Evolutionary conservation across 2,888 invertebrate species (phyloP), one percentile per base, ranked within the genome.

Genomic region (Drosophila tanythrix): DNA sequence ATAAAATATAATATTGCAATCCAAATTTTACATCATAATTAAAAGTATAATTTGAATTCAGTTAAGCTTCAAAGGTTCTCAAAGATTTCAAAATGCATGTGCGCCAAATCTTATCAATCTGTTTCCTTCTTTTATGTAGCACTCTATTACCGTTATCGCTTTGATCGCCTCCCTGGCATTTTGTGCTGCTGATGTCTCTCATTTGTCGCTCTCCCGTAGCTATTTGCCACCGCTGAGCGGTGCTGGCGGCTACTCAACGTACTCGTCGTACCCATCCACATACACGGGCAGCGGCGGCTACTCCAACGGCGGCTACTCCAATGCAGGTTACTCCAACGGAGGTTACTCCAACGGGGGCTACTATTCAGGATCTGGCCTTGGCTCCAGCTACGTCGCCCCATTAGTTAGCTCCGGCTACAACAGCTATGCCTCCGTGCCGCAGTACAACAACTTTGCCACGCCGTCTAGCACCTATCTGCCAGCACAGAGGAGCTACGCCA

Each of bases 181-280:
- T 43, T 75, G 83, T 35, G 72, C 68, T 15, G 92, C 81, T 3
- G 92, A 92, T 68, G 91, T 92, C 18, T 85, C 92, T 7, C 91
- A 92, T 61, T 66, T 91, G 60, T 67, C 82, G 33, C 77, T 91
- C 25, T 76, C 88, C 36, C 75, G 81, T 35, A 73, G 61, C 53
- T 91, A 91, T 53, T 74, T 92, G 77, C 92, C 91, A 18, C 90
- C 91, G 0, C 56, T 81, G 55, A 81, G 76, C 21, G 81, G 87
- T 2, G 67, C 70, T 0, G 31, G 63, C 46, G 63, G 74, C 52
- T 76, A 74, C 69, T 51, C 81, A n/a, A 10, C 72, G 21, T 72
- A 72, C 51, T 48, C 76, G 3, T 58, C 79, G 43, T 74, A 79
- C 59, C 76, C 79, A 52, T 63, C 85, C 38, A 61, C 81, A 33